Base-by-base conservation (phyloP, 2,797 vertebrate species). In the Ataeniobius toweri region DNA sequence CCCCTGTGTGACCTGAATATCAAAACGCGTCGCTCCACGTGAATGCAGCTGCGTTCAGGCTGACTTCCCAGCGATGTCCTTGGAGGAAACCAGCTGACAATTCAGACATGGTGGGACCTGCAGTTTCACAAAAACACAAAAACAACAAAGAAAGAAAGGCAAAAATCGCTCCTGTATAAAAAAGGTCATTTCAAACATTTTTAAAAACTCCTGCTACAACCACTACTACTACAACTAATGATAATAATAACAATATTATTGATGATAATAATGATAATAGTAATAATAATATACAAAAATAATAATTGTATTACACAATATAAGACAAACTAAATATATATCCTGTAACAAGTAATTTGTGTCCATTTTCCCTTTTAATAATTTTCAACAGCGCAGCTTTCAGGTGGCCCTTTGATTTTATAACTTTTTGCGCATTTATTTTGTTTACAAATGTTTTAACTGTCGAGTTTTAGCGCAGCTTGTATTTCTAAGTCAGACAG, bases 1-100 rank as follows among this genome's bases (percentile, higher is more conserved):
- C 90, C 87, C 87, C 80, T 81, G 89, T 93, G 92, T 93, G 92
- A 94, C 92, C 87, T 51, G 92, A 93, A 94, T 94, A 93, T 93
- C 92, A 93, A 93, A 93, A 87, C 74, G 84, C 76, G 74, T 89
- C 85, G 82, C 83, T 87, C 79, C 78, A 80, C 81, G 88, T 87
- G 88, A 85, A 84, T 86, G 92, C 92, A 92, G 92, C 92, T 93
- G 91, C 80, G 90, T 83, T 87, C 84, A 85, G 88, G 78, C 91
- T 90, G 89, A 89, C 86, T 92, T 76, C 87, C 77, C 87, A 86
- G 88, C 89, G 89, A 84, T 88, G 86, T 89, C 83, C 89, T 89
- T 81, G 86, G 89, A 92, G 89, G 79, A 88, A 91, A 88, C 65
- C 80, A 77, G 87, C 67, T 86, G 76, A 88, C 89, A 90, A 84